A percentile compares a stretch with the other conserved stretches of the same genome.
Evolutionary conservation across 2,888 invertebrate species (phyloP).

Genomic region (Nasonia oneida): DNA sequence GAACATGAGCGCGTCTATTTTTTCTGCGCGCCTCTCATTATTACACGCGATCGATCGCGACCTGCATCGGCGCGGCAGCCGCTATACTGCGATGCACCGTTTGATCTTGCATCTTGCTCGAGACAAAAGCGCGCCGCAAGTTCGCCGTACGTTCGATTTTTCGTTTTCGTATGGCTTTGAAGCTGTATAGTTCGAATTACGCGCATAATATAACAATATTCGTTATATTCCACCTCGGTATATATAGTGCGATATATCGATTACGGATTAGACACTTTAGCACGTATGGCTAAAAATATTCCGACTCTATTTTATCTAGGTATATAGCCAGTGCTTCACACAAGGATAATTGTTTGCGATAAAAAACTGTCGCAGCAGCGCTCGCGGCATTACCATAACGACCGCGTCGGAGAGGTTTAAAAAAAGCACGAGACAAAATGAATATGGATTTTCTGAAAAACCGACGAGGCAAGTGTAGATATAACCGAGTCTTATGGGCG

Average conservation of each 20-base stretch:
- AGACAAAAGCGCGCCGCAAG: neutral
- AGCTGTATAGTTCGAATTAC: no score
- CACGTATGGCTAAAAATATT: neutral
- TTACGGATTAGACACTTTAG: neutral
- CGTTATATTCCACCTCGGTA: no score
- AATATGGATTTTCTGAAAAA: neutral
- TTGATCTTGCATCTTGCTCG: neutral
- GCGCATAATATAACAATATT: no score
- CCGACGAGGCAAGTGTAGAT: neutral
- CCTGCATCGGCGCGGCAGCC: neutral
- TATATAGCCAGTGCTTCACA: neutral
- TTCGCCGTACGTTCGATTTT: no score
- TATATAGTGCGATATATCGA: neutral
- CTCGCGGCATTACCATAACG: no score
- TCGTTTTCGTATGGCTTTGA: no score
- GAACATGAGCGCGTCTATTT: conserved; percentile 6
- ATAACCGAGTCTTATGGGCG: no score
- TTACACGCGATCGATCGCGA: neutral
- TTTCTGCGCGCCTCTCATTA: neutral
- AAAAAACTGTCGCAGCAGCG: neutral
- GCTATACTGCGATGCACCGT: neutral
- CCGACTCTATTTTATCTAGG: neutral
- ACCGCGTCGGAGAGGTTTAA: neutral
- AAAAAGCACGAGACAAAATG: neutral
- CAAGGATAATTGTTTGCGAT: neutral